Percentiles rank a stretch among this genome's conserved stretches.
Conservation (phyloP, 1,140 invertebrate genomes). For the Hylaeus anthracinus region DNA sequence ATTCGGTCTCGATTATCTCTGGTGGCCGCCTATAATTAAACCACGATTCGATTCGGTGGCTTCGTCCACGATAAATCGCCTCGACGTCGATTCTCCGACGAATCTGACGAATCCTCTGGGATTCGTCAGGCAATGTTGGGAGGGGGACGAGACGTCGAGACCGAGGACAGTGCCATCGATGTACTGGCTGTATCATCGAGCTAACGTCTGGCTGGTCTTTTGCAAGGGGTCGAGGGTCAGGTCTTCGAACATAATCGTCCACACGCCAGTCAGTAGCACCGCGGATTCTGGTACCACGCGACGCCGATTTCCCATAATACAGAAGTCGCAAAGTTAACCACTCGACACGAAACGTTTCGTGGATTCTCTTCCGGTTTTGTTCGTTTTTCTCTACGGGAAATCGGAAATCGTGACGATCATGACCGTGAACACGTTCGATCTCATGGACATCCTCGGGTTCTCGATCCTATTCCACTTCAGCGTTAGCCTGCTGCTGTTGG, state of each 20-base stretch:
- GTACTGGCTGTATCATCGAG: slow-evolving; percentile 20
- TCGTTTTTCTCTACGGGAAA: too few relatives aligned
- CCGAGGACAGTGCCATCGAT: slow-evolving; percentile 19
- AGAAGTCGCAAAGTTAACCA: neutral
- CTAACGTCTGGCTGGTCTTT: slow-evolving; percentile 37
- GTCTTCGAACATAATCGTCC: slow-evolving; percentile 30
- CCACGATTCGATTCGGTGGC: slow-evolving; percentile 1
- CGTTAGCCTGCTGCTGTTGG: slow-evolving; percentile 52
- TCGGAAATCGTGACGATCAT: neutral
- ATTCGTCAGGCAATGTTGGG: neutral
- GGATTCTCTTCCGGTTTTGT: slow-evolving; percentile 9
- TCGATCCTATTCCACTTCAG: slow-evolving; percentile 61
- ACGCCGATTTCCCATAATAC: slow-evolving; percentile 11
- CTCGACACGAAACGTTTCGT: neutral
- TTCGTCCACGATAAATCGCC: slow-evolving; percentile 9
- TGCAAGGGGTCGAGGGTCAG: slow-evolving; percentile 46
- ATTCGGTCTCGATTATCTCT: slow-evolving; percentile 7
- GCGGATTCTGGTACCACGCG: slow-evolving; percentile 24
- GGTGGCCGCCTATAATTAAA: slow-evolving; percentile 33
- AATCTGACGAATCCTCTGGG: neutral
- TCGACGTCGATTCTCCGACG: neutral
- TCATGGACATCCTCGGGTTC: slow-evolving; percentile 57
- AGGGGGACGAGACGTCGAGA: neutral
- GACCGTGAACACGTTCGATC: slow-evolving; percentile 25
- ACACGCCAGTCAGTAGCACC: slow-evolving; percentile 18